phyloP scores from a whole-genome alignment of 2,797 vertebrate species.

The Hozukius guyotensis region DNA sequence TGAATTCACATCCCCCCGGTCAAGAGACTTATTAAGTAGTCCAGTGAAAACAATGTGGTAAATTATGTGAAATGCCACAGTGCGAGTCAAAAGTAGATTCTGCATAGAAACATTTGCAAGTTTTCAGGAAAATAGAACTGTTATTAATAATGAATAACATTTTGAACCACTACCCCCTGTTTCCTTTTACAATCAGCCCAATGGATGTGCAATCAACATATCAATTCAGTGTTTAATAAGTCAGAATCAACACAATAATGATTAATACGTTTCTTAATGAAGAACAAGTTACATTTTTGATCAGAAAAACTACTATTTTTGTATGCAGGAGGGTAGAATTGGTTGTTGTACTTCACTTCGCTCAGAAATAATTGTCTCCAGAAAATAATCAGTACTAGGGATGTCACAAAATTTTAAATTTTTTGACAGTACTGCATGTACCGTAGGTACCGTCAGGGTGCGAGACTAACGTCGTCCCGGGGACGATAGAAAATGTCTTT shows the following conservation, averaged over 20 bases:
- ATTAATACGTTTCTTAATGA: slow-evolving; percentile 8
- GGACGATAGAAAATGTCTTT: too few species aligned
- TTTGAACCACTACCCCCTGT: not conserved
- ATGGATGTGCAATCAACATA: not conserved
- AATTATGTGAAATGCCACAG: not conserved
- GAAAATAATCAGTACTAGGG: not conserved
- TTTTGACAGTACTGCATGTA: too few species aligned
- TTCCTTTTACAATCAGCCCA: not conserved
- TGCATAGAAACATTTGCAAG: not conserved
- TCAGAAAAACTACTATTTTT: not conserved
- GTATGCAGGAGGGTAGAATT: not conserved
- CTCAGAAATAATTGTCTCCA: not conserved
- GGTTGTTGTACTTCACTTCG: not conserved
- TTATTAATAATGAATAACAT: not conserved
- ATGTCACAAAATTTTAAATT: too few species aligned
- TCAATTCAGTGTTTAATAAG: not conserved
- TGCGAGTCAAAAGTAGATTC: not conserved
- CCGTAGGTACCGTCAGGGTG: too few species aligned
- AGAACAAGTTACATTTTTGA: not conserved
- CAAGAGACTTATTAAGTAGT: not conserved
- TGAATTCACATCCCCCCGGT: not conserved
- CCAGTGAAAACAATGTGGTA: not conserved
- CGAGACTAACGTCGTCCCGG: too few species aligned
- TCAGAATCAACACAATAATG: not conserved
- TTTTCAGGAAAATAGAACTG: not conserved